phyloP scores from a whole-genome alignment of 2,888 invertebrate species.

The Melanchra persicariae region DNA sequence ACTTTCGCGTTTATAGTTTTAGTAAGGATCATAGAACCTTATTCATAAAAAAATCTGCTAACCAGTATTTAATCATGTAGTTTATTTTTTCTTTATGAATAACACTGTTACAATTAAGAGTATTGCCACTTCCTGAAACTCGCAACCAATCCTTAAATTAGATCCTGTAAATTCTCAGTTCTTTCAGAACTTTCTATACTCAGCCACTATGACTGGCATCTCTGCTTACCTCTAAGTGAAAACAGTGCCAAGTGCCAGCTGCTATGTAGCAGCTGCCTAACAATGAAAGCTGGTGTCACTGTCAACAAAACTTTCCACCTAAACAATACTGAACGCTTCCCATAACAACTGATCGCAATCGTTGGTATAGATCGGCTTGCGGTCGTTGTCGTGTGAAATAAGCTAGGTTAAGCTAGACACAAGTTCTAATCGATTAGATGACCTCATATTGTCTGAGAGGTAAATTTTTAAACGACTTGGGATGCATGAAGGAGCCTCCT shows the following conservation, averaged over 20 bases:
- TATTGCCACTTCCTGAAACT: no score
- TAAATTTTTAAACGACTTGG: no score
- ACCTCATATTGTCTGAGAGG: no score
- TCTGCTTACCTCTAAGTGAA: constrained; percentile 31
- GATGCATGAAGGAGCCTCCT: no score
- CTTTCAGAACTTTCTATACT: constrained; percentile 6
- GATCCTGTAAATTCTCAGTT: no score
- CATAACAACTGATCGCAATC: constrained; percentile 48
- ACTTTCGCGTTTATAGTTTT: no score
- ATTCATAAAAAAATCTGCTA: no score
- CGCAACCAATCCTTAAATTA: no score
- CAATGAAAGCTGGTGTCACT: constrained; percentile 50
- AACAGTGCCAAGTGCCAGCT: constrained; percentile 16
- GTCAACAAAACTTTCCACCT: constrained; percentile 50
- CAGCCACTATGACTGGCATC: background rate
- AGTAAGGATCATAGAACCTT: no score
- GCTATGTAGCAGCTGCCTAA: constrained; percentile 17
- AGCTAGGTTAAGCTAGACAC: background rate
- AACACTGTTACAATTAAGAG: no score
- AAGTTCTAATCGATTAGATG: background rate
- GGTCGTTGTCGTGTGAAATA: background rate
- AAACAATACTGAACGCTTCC: constrained; percentile 53
- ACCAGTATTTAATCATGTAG: no score
- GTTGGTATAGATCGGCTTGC: constrained; percentile 33
- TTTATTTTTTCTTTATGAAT: no score